These are phyloP conservation scores for Lasioglossum albipes DNA, from an alignment of 1,140 invertebrate genomes.

Conservation along the genomic window DNA sequence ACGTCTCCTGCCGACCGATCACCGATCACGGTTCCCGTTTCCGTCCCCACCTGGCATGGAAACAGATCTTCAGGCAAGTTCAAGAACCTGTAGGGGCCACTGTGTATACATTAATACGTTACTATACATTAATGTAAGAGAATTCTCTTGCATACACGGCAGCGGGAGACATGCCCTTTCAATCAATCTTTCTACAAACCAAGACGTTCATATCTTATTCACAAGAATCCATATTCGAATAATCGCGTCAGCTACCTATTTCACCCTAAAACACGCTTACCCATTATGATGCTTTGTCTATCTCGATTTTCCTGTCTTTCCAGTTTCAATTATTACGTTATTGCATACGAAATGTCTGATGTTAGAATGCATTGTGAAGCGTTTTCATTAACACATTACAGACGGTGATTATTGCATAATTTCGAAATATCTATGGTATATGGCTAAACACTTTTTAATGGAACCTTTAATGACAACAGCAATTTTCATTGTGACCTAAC, in stretches of 20 bases:
- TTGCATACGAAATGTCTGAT: too few relatives aligned
- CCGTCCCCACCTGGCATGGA: constrained; percentile 60
- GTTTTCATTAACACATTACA: too few relatives aligned
- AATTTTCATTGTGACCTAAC: too few relatives aligned
- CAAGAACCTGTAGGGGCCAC: constrained; percentile 58
- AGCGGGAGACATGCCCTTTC: constrained; percentile 11
- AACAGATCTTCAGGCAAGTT: constrained; percentile 60
- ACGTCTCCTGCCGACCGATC: constrained; percentile 56
- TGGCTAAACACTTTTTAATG: too few relatives aligned
- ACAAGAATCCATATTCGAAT: not conserved
- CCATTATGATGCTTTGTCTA: too few relatives aligned
- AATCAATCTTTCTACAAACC: not conserved
- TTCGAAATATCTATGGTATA: too few relatives aligned
- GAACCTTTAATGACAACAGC: too few relatives aligned
- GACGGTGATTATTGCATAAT: too few relatives aligned
- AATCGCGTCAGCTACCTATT: not conserved
- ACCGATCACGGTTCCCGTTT: not conserved
- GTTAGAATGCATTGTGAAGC: too few relatives aligned
- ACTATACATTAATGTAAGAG: too few relatives aligned
- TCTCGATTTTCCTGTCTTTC: too few relatives aligned
- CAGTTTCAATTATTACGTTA: too few relatives aligned
- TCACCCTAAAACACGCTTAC: not conserved
- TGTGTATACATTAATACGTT: constrained; percentile 1
- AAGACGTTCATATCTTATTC: not conserved
- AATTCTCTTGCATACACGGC: constrained; percentile 29